Conservation (phyloP, 2,797 vertebrate genomes). For the Epinephelus awoara region DNA sequence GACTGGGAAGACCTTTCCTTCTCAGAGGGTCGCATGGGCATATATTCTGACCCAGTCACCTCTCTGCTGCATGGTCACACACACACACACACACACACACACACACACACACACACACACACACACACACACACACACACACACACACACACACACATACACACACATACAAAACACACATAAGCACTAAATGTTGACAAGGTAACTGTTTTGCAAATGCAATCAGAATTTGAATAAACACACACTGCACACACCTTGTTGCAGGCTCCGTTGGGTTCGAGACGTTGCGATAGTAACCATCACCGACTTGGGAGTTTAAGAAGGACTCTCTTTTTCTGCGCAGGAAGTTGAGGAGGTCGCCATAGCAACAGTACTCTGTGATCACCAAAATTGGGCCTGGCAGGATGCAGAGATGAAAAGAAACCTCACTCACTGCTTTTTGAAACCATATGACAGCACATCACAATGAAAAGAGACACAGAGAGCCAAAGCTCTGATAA, state of each 20-base stretch:
- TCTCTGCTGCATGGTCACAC: slow-evolving; percentile 78
- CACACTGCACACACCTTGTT: slow-evolving; percentile 82
- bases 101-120: slow-evolving; percentile 32
- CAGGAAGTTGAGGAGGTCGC: slow-evolving; percentile 98
- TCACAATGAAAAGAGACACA: slow-evolving; percentile 39
- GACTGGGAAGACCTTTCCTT: slow-evolving; percentile 82
- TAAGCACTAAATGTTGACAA: background rate
- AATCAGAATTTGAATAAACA: slow-evolving; percentile 2
- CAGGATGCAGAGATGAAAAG: slow-evolving; percentile 50
- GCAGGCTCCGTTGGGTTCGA: slow-evolving; percentile 84
- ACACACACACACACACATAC: slow-evolving; percentile 32
- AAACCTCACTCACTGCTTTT: slow-evolving; percentile 37
- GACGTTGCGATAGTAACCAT: slow-evolving; percentile 92
- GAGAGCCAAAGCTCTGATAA: background rate
- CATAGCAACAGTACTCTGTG: slow-evolving; percentile 99
- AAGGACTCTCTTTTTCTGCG: slow-evolving; percentile 93
- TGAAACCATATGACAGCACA: slow-evolving; percentile 38
- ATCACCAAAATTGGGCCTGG: slow-evolving; percentile 97
- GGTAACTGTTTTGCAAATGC: background rate
- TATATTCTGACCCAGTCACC: slow-evolving; percentile 87
- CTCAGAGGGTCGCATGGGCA: slow-evolving; percentile 93
- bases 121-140: slow-evolving; percentile 31
- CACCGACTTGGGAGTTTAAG: slow-evolving; percentile 88
- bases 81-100: slow-evolving; percentile 32
- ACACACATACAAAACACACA: slow-evolving; percentile 21